phyloP scores from a whole-genome alignment of 2,113 vertebrate genomes.

The Zosterops pallidus region DNA sequence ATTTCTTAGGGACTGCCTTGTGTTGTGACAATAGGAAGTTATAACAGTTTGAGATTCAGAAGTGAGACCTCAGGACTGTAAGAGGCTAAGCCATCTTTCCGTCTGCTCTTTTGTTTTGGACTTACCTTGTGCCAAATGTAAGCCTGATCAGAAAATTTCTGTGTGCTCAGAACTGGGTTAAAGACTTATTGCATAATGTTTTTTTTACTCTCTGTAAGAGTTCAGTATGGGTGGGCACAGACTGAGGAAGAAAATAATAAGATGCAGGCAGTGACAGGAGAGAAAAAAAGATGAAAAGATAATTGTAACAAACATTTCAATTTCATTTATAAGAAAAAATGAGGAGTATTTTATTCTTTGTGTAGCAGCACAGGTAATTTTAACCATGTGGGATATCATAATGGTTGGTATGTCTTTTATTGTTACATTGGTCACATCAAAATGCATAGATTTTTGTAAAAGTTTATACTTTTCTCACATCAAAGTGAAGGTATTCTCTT shows the following conservation, averaged over 20 bases:
- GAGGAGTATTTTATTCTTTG: not conserved
- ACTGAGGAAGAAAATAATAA: not conserved
- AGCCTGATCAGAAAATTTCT: constrained; percentile 14
- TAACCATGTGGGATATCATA: not conserved
- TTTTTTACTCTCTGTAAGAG: not conserved
- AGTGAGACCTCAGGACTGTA: not conserved
- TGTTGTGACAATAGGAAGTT: not conserved
- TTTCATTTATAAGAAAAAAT: not conserved
- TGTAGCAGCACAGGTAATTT: not conserved
- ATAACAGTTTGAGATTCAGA: not conserved
- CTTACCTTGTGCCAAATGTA: not conserved
- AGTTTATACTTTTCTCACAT: not conserved
- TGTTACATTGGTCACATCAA: not conserved
- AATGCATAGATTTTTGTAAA: not conserved
- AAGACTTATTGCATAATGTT: not conserved
- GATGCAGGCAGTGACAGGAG: not conserved
- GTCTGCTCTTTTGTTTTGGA: not conserved
- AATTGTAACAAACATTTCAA: not conserved
- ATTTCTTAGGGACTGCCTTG: not conserved
- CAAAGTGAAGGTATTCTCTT: constrained; percentile 23
- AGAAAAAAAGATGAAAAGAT: not conserved
- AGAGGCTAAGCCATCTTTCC: not conserved
- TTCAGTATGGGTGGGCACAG: not conserved
- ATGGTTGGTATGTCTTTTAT: not conserved
- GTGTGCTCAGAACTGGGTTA: not conserved